Evolutionary conservation across 2,113 vertebrate genomes (phyloP).

Genomic region (Zapornia atra): DNA sequence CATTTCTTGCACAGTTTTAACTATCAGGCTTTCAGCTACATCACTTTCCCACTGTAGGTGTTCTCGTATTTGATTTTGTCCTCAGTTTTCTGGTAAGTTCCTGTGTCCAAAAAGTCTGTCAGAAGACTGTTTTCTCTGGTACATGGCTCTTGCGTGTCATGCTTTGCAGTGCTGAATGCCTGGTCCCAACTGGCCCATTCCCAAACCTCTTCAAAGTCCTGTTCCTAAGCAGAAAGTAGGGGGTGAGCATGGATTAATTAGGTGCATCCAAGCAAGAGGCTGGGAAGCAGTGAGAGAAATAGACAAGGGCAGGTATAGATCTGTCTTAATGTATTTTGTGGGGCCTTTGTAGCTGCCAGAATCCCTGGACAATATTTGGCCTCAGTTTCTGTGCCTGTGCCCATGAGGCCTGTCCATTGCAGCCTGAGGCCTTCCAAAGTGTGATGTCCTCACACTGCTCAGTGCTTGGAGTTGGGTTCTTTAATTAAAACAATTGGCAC

Average conservation of each 20-base stretch:
- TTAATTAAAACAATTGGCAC: neutral
- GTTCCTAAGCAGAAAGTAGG: neutral
- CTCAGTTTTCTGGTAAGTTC: neutral
- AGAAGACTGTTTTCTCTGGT: neutral
- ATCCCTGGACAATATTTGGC: neutral
- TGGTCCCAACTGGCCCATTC: neutral
- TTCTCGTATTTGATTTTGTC: neutral
- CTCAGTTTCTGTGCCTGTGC: neutral
- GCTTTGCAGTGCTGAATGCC: neutral
- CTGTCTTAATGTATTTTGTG: neutral
- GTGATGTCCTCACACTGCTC: neutral
- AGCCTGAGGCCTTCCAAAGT: neutral
- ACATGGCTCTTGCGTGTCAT: fast-evolving
- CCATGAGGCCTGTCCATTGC: neutral
- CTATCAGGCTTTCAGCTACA: neutral
- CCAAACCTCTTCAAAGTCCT: neutral
- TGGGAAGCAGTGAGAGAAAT: neutral
- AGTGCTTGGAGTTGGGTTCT: neutral
- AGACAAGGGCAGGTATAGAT: neutral
- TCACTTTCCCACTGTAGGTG: neutral
- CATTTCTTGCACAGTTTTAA: neutral
- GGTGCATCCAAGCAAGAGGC: neutral
- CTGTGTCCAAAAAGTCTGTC: neutral
- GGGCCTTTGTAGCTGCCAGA: neutral
- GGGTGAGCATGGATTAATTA: neutral